Percentiles rank a stretch among this genome's conserved stretches.
Evolutionary conservation across 2,888 invertebrate species (phyloP).

Genomic region (Xylota segnis): DNA sequence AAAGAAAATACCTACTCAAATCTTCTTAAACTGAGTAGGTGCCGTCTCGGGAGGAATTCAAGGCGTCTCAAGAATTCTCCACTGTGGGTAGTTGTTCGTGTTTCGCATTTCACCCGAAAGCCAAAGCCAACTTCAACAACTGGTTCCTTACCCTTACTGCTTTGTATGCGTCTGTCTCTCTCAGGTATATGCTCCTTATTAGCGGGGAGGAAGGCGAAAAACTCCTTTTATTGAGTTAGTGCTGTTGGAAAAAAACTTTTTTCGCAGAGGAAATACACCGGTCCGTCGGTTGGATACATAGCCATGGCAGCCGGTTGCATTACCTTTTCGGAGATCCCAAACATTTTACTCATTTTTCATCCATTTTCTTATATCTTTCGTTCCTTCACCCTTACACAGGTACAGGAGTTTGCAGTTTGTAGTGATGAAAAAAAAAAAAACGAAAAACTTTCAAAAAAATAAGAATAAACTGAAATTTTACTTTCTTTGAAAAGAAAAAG

Average conservation of each 20-base stretch:
- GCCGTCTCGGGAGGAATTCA: constrained; percentile 4
- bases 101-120: constrained; percentile 3
- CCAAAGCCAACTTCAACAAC: constrained; percentile 23
- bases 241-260: constrained; percentile 40
- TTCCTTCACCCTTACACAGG: not conserved
- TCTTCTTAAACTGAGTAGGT: constrained; percentile 16
- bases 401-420: constrained; percentile 32
- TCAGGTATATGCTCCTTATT: constrained; percentile 8
- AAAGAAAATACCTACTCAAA: constrained; percentile 6
- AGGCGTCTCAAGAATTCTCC: constrained; percentile 12
- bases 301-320: constrained; percentile 36
- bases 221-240: constrained; percentile 53
- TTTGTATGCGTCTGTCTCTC: constrained; percentile 4
- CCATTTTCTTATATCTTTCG: not conserved
- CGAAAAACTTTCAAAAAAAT: not conserved
- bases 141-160: constrained; percentile 1
- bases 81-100: constrained; percentile 2
- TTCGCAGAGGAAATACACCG: constrained; percentile 10
- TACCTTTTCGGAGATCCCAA: constrained; percentile 10
- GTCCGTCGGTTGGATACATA: constrained; percentile 34
- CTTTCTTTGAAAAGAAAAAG: constrained; percentile 14
- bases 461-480: not conserved
- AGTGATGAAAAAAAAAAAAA: constrained; percentile 18
- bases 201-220: not conserved
- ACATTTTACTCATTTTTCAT: constrained; percentile 32